Percentiles rank a stretch among this genome's conserved stretches.
Evolutionary conservation across 2,113 vertebrate genomes (phyloP).

Genomic region (Eulemur rufifrons): DNA sequence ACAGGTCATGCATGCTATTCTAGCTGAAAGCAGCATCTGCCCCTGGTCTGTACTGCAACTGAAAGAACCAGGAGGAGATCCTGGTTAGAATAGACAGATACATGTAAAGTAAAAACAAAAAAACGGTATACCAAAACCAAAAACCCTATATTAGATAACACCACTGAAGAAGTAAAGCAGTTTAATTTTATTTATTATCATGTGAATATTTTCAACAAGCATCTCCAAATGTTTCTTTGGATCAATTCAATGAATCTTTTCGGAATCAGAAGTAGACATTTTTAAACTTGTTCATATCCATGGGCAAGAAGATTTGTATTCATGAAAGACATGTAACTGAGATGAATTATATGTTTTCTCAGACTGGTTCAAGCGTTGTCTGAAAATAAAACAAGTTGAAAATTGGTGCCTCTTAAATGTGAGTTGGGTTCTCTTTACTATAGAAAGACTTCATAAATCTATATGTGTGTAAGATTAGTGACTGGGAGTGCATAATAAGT

Average conservation of each 20-base stretch:
- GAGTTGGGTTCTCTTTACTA: constrained; percentile 65
- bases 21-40: not conserved
- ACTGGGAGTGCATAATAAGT: constrained; percentile 68
- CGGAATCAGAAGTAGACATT: constrained; percentile 51
- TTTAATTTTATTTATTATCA: constrained; percentile 25
- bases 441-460: constrained; percentile 72
- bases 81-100: not conserved
- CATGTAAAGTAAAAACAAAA: not conserved
- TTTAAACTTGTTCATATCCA: constrained; percentile 35
- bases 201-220: not conserved
- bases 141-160: not conserved
- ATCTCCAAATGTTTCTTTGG: not conserved
- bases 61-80: not conserved
- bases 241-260: constrained; percentile 13
- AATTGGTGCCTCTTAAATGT: constrained; percentile 71
- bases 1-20: not conserved
- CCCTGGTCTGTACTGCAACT: not conserved
- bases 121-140: not conserved
- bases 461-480: constrained; percentile 50
- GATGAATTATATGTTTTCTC: constrained; percentile 79
- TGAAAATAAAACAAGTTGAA: constrained; percentile 77
- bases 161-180: not conserved
- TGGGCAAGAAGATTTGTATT: constrained; percentile 69
- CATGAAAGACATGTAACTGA: constrained; percentile 62
- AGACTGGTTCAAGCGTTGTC: constrained; percentile 69